These are phyloP conservation scores for Turnix velox DNA, from an alignment of 2,113 vertebrate species.

Conservation along the genomic window DNA sequence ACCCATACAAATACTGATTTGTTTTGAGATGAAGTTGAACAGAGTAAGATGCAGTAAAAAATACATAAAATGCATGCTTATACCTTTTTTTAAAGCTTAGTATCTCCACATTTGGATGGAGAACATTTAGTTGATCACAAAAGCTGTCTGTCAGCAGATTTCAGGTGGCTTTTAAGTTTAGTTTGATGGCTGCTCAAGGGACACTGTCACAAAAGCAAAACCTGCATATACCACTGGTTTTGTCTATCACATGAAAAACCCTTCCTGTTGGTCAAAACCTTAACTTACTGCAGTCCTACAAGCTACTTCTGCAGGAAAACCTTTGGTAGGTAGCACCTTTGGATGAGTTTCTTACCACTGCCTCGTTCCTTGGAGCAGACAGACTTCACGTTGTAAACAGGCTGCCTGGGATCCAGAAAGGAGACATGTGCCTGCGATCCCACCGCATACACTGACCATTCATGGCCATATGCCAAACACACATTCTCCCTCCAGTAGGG, in stretches of 20 bases:
- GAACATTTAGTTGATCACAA: background rate
- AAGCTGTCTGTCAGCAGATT: background rate
- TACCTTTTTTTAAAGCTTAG: background rate
- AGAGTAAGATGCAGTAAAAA: background rate
- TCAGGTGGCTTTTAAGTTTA: background rate
- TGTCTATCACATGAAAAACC: background rate
- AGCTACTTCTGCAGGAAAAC: background rate
- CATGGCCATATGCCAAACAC: constrained; percentile 93
- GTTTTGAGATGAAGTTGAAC: background rate
- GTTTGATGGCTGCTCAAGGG: background rate
- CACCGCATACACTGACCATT: constrained; percentile 97
- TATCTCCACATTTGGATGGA: background rate
- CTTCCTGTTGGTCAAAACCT: background rate
- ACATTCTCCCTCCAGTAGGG: constrained; percentile 97
- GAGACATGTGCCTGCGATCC: constrained; percentile 98
- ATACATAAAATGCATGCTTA: background rate
- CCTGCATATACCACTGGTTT: background rate
- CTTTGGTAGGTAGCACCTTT: background rate
- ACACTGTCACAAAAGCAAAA: background rate
- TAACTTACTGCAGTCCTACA: background rate
- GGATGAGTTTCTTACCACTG: constrained; percentile 80
- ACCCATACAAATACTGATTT: background rate
- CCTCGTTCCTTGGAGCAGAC: constrained; percentile 92
- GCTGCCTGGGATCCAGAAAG: constrained; percentile 94
- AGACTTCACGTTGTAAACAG: constrained; percentile 86